Evolutionary conservation across 2,113 vertebrate genomes (phyloP).

Genomic region (Megaleporinus macrocephalus): DNA sequence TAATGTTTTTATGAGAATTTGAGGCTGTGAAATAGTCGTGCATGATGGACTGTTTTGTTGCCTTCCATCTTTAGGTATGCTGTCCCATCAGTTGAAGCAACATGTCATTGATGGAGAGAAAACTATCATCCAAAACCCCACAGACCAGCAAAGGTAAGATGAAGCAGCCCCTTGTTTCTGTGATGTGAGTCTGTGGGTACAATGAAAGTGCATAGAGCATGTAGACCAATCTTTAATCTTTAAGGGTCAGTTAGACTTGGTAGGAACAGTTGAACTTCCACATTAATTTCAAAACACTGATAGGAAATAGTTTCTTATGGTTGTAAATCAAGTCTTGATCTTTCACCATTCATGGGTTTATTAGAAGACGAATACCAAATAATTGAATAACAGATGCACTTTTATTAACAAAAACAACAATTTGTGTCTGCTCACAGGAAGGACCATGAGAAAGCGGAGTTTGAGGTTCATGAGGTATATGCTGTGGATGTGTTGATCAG

Average conservation of each 20-base stretch:
- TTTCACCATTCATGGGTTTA: too few species aligned
- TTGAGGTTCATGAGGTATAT: slow-evolving; percentile 98
- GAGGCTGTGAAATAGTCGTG: neutral
- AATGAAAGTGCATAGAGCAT: neutral
- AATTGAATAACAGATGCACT: neutral
- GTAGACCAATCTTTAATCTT: neutral
- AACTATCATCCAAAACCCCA: slow-evolving; percentile 97
- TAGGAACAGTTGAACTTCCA: too few species aligned
- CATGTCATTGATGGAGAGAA: slow-evolving; percentile 98
- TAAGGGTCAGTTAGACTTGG: too few species aligned
- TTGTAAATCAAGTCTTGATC: too few species aligned
- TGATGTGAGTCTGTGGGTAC: neutral
- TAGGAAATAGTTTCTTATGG: too few species aligned
- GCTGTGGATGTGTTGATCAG: slow-evolving; percentile 97
- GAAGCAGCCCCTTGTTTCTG: too few species aligned
- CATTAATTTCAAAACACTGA: too few species aligned
- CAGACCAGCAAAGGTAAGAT: slow-evolving; percentile 96
- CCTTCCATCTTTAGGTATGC: slow-evolving; percentile 82
- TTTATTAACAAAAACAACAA: neutral
- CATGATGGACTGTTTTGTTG: neutral
- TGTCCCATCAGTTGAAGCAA: slow-evolving; percentile 96
- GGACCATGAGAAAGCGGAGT: slow-evolving; percentile 97
- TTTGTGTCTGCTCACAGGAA: slow-evolving; percentile 78
- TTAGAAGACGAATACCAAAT: neutral
- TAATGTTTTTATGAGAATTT: neutral